These are phyloP conservation scores for Asarcornis scutulata DNA, from an alignment of 2,113 vertebrate species.

Conservation along the genomic window DNA sequence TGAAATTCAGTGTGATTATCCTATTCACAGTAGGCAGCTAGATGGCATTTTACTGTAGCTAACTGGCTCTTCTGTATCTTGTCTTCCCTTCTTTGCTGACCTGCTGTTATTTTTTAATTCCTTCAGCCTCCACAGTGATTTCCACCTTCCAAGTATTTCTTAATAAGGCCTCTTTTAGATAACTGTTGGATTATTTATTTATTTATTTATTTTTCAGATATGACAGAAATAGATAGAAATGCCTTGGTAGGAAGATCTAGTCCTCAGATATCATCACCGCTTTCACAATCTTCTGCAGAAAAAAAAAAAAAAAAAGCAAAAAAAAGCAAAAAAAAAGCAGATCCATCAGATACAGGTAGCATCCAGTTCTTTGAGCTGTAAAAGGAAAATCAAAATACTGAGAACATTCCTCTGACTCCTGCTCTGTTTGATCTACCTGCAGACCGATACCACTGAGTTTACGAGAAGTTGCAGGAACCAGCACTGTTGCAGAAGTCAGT, in stretches of 20 bases:
- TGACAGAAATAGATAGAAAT: neutral
- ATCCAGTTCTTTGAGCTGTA: neutral
- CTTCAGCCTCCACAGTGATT: neutral
- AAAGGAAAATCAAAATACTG: neutral
- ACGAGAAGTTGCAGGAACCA: too few relatives aligned
- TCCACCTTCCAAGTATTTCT: neutral
- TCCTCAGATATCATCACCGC: neutral
- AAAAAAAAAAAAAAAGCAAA: too few relatives aligned
- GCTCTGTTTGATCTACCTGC: neutral
- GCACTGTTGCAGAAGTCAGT: too few relatives aligned
- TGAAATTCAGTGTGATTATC: neutral
- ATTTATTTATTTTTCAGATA: neutral
- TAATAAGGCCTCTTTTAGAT: neutral
- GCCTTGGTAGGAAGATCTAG: neutral
- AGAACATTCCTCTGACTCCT: neutral
- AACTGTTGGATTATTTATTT: neutral
- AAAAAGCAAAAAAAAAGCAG: neutral
- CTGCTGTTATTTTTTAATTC: neutral
- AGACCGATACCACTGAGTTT: neutral
- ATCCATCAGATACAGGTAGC: neutral
- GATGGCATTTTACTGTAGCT: neutral
- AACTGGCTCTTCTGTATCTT: neutral
- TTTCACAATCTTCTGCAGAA: neutral
- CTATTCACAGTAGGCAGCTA: neutral
- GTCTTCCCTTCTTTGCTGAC: neutral